Evolutionary conservation across 1,140 invertebrate genomes (phyloP).

Genomic region (Lysiphlebus fabarum): DNA sequence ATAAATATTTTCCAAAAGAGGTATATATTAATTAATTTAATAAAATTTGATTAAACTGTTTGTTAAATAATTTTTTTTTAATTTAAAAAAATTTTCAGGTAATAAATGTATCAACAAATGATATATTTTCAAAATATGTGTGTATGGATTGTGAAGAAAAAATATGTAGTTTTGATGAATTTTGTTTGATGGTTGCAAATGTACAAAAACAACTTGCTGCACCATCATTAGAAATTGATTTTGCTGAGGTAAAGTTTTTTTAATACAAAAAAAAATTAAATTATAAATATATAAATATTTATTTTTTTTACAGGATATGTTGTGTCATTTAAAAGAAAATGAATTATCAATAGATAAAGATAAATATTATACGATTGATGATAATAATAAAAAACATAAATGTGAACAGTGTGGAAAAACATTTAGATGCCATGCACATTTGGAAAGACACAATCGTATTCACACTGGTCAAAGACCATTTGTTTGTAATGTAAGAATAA

Average conservation of each 20-base stretch:
- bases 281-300: background rate
- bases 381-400: constrained; percentile 31
- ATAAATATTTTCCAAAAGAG: constrained; percentile 49
- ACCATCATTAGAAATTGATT: constrained; percentile 46
- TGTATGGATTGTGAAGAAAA: constrained; percentile 49
- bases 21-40: constrained; percentile 28
- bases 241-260: constrained; percentile 39
- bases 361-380: constrained; percentile 1
- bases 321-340: constrained; percentile 43
- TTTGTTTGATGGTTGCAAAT: constrained; percentile 47
- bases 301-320: constrained; percentile 37
- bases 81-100: constrained; percentile 29
- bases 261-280: background rate
- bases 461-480: constrained; percentile 48
- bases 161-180: constrained; percentile 47
- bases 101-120: constrained; percentile 42
- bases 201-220: constrained; percentile 45
- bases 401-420: constrained; percentile 45
- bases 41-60: constrained; percentile 13
- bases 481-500: constrained; percentile 46
- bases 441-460: constrained; percentile 49
- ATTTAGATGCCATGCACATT: constrained; percentile 47
- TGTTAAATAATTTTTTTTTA: background rate
- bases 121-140: constrained; percentile 45
- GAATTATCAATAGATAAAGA: constrained; percentile 33